Evolutionary conservation across 2,888 invertebrate species (phyloP), one percentile per base, ranked within the genome.

Genomic region (Mesorhabditis sp.): DNA sequence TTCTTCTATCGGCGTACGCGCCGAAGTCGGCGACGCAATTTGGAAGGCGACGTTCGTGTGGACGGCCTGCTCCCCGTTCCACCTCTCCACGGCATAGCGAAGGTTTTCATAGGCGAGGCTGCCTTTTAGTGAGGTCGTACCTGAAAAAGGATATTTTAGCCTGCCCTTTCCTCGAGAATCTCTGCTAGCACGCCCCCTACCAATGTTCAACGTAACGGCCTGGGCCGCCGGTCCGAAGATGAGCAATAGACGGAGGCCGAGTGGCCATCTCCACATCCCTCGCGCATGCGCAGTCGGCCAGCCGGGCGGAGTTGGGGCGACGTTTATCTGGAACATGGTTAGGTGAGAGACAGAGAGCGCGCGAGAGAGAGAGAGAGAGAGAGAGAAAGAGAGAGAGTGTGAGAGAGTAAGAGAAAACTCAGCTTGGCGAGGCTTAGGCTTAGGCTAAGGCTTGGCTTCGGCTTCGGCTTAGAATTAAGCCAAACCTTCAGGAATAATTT

Each of bases 21-120:
- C 58, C 7, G 58, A 10, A 63, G 74, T 68, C 6, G 82, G 79
- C 3, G 76, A 72, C 10, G 76, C 74, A 6, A 83, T 67, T 10
- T 72, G 70, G 58, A 83, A 73, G 5, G 72, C 72, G 44, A 83
- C 74, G 63, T 76, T 76, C 41, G 76, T 74, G 66, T 76, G 75
- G 5, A 76, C 72, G 58, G 58, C 58, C 58, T 50, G 58, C 43
- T 76, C 79, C 6, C 73, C 74, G 68, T 83, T 83, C 80, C 80
- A 83, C 71, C 82, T 73, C 62, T 83, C 83, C 58, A 83, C 76
- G 7, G 82, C 81, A 68, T 83, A 81, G 43, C 80, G 74, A 43
- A 80, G 68, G 67, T 80, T 80, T 67, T 82, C 82, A 75, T 77
- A 82, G 15, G 75, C 72, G 65, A 82, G 74, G 41, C 77, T 75